Conservation (phyloP, 2,113 vertebrate species). For the Urocolius indicus region DNA sequence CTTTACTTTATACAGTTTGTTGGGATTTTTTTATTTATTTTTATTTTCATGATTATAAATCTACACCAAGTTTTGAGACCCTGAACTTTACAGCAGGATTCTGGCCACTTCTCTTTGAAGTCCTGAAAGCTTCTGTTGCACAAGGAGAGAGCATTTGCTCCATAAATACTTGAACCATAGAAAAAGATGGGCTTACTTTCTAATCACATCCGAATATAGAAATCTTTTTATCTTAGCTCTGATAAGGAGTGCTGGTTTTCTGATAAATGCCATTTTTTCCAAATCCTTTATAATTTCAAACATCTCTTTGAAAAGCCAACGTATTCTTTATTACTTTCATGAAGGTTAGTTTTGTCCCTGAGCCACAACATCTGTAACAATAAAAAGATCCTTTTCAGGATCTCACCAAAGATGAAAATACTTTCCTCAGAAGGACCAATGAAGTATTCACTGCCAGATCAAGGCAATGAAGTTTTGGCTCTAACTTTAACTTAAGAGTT, state of each 20-base stretch:
- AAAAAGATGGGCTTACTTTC: background rate
- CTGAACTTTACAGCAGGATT: background rate
- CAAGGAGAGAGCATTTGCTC: background rate
- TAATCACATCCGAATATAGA: background rate
- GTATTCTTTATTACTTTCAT: constrained; percentile 16
- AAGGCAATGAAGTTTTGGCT: constrained; percentile 23
- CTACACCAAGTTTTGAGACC: background rate
- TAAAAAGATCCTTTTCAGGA: constrained; percentile 22
- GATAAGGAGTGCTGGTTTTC: background rate
- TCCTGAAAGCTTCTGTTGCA: background rate
- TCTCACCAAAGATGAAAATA: background rate
- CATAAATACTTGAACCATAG: background rate
- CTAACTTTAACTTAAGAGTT: background rate
- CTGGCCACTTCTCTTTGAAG: background rate
- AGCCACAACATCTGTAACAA: constrained; percentile 32
- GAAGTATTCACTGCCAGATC: background rate
- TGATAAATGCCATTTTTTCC: background rate
- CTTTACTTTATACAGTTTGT: background rate
- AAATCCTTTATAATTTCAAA: background rate
- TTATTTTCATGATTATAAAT: background rate
- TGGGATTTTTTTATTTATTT: background rate
- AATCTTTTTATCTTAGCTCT: background rate
- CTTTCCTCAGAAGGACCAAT: background rate
- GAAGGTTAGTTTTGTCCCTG: background rate
- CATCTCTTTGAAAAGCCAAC: background rate